phyloP scores from a whole-genome alignment of 2,888 invertebrate species.

The Xestoiulus laeticollis region DNA sequence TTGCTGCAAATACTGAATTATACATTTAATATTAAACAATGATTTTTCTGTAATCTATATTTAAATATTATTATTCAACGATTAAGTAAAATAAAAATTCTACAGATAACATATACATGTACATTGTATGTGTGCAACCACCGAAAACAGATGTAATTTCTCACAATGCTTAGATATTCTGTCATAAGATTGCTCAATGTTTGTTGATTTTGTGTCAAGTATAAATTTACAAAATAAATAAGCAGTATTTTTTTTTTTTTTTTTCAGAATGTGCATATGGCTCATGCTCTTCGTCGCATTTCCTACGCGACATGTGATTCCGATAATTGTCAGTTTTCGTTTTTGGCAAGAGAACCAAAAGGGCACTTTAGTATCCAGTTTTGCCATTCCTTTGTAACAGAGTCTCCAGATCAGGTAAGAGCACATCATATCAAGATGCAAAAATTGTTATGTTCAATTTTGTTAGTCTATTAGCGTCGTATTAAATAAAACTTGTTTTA shows the following conservation, averaged over 20 bases:
- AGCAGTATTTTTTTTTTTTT: neutral
- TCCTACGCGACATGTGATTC: constrained; percentile 88
- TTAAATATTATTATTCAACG: no score
- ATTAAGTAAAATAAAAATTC: no score
- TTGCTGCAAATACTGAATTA: no score
- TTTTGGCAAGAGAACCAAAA: constrained; percentile 77
- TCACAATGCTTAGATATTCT: neutral
- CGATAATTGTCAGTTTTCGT: constrained; percentile 80
- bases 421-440: neutral
- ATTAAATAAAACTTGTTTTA: no score
- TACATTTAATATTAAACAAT: no score
- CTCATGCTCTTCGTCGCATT: constrained; percentile 82
- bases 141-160: no score
- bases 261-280: constrained; percentile 80
- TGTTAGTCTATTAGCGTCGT: no score
- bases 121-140: no score
- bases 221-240: neutral
- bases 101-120: no score
- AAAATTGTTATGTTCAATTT: no score
- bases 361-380: constrained; percentile 76
- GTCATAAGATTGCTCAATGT: neutral
- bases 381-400: constrained; percentile 83
- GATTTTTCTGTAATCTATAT: no score
- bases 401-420: constrained; percentile 78
- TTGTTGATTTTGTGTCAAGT: neutral